Percentiles rank a stretch among this genome's conserved stretches.
Conservation (phyloP, 1,140 invertebrate genomes). For the Bombus waltoni region DNA sequence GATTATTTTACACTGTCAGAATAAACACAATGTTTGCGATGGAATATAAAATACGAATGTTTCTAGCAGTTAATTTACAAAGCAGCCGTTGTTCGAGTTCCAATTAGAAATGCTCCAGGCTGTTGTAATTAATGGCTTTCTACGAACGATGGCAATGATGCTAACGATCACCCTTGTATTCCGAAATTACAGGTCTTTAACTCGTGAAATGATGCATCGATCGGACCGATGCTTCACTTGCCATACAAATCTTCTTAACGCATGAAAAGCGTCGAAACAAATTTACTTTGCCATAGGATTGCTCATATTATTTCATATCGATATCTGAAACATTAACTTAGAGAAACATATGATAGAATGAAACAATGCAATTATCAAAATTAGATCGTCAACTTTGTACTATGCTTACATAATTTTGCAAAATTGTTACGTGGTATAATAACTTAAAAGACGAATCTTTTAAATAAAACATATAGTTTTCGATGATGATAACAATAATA, state of each 20-base stretch:
- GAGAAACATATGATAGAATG: neutral
- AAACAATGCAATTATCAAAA: neutral
- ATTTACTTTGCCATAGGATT: neutral
- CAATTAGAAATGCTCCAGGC: neutral
- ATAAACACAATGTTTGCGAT: neutral
- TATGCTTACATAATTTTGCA: neutral
- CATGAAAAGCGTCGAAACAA: neutral
- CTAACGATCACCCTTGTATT: neutral
- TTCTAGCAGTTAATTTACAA: neutral
- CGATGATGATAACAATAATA: neutral
- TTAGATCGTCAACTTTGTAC: neutral
- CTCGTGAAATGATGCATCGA: neutral
- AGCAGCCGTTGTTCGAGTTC: neutral
- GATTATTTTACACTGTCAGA: neutral
- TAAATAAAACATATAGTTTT: neutral
- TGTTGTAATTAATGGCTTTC: neutral
- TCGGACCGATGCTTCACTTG: neutral
- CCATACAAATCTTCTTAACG: neutral
- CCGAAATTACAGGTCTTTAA: slow-evolving; percentile 20
- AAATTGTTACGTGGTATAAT: neutral
- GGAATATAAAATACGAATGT: neutral
- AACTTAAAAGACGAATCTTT: neutral
- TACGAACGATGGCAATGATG: neutral
- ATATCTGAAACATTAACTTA: neutral
- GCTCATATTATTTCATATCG: neutral